phyloP scores from a whole-genome alignment of 1,140 invertebrate genomes.

The Bilobella aurantiaca region DNA sequence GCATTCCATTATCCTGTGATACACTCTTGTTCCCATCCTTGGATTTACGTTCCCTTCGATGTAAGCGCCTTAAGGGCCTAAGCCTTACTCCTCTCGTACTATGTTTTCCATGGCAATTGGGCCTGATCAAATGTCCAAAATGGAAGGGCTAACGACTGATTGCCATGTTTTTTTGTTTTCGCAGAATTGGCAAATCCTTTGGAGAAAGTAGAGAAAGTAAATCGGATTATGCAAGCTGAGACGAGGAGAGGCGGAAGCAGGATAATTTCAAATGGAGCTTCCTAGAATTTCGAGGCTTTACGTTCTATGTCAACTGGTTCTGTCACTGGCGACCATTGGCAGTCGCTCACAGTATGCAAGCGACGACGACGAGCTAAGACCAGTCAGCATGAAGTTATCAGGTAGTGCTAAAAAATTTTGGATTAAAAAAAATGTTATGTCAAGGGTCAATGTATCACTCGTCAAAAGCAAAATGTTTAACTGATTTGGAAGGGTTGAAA shows the following conservation, averaged over 20 bases:
- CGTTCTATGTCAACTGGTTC: neutral
- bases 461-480: too few species aligned
- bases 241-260: neutral
- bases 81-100: neutral
- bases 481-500: too few species aligned
- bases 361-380: neutral
- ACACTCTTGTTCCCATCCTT: too few species aligned
- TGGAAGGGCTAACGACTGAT: too few species aligned
- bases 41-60: too few species aligned
- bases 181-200: neutral
- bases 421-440: neutral
- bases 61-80: too few species aligned
- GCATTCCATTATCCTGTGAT: too few species aligned
- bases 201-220: too few species aligned
- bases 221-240: neutral
- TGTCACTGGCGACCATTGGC: neutral
- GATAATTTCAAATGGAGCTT: neutral
- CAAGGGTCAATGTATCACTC: too few species aligned
- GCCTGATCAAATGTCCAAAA: neutral
- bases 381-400: neutral
- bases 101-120: neutral
- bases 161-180: neutral
- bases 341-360: neutral
- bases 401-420: neutral
- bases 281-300: neutral